Evolutionary conservation across 2,888 invertebrate species (phyloP).

Genomic region (Meteorus colon): DNA sequence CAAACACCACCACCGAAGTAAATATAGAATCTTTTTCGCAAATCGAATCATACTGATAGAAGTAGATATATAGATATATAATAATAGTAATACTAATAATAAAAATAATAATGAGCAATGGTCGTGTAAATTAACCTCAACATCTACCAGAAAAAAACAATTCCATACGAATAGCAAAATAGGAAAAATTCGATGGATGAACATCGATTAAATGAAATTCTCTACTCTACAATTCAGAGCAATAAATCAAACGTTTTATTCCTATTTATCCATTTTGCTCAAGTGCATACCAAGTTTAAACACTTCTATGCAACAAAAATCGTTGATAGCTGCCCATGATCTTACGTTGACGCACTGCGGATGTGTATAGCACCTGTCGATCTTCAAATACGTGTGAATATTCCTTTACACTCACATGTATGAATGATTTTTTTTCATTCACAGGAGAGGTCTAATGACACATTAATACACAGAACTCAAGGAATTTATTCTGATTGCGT

Average conservation of each 20-base stretch:
- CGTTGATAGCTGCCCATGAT: conserved; percentile 18
- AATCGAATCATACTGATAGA: neutral
- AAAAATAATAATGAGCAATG: neutral
- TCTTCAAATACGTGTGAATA: neutral
- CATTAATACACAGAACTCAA: neutral
- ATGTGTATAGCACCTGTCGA: conserved; percentile 29
- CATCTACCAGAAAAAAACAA: neutral
- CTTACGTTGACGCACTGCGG: conserved; percentile 9
- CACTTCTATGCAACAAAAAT: neutral
- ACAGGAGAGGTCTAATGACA: conserved; percentile 15
- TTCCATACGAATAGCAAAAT: neutral
- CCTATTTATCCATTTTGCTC: neutral
- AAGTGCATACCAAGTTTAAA: neutral
- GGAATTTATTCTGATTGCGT: neutral
- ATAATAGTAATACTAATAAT: neutral
- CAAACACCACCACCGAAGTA: conserved; percentile 11
- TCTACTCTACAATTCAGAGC: neutral
- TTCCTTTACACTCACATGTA: neutral
- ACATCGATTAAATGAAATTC: neutral
- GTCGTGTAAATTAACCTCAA: neutral
- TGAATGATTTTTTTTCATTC: conserved; percentile 2
- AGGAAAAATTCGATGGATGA: neutral
- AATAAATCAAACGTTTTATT: neutral
- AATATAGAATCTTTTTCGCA: conserved; percentile 24
- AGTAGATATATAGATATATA: neutral